Evolutionary conservation across 2,113 vertebrate species (phyloP).

Genomic region (Myiagra hebetior): DNA sequence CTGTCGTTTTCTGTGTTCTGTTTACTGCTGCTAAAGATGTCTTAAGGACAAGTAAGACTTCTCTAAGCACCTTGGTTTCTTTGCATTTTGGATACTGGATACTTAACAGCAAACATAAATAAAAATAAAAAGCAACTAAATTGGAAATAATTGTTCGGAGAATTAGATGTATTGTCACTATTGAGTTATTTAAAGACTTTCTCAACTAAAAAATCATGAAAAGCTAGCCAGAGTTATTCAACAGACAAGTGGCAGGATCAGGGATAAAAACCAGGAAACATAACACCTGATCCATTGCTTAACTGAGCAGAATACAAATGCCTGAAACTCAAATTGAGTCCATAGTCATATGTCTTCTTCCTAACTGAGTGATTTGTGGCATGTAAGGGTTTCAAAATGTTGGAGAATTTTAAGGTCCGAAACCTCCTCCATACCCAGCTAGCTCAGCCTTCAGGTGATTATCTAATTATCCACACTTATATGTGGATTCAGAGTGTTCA

Average conservation of each 20-base stretch:
- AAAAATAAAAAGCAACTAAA: neutral
- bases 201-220: neutral
- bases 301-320: neutral
- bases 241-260: neutral
- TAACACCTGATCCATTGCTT: neutral
- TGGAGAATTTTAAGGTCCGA: neutral
- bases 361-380: neutral
- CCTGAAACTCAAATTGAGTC: neutral
- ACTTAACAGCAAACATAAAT: neutral
- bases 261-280: neutral
- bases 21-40: neutral
- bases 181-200: neutral
- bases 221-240: neutral
- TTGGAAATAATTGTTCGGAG: neutral
- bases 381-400: neutral
- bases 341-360: neutral
- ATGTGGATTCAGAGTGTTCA: neutral
- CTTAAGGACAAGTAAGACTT: neutral
- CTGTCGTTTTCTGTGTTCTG: neutral
- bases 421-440: neutral
- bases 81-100: neutral
- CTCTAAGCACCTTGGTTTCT: neutral
- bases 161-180: neutral
- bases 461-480: neutral
- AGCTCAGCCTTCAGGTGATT: neutral